phyloP scores from a whole-genome alignment of 2,113 vertebrate species.

The Gobio gobio region DNA sequence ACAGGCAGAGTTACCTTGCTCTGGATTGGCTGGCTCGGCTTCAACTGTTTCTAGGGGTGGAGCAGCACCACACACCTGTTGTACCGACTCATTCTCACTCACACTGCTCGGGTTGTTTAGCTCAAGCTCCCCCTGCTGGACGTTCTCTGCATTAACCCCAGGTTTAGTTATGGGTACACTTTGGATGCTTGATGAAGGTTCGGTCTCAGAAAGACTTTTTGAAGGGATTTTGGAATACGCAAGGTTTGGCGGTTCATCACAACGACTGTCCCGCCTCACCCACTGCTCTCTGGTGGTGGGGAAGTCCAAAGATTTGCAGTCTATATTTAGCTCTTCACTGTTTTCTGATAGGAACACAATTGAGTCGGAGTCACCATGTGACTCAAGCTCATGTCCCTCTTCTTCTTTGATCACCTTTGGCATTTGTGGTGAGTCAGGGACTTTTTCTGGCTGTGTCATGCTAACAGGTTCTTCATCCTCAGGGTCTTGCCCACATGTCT shows the following conservation, averaged over 20 bases:
- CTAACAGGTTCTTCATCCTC: not conserved
- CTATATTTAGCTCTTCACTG: slow-evolving; percentile 53
- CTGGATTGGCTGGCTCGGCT: slow-evolving; percentile 68
- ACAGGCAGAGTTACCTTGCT: slow-evolving; percentile 56
- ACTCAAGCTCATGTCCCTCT: slow-evolving; percentile 22
- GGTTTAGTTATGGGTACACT: not conserved
- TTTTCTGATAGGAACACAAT: slow-evolving; percentile 56
- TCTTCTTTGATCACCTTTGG: slow-evolving; percentile 9
- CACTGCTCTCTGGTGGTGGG: slow-evolving; percentile 45
- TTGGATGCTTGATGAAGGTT: not conserved
- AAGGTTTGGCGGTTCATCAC: slow-evolving; percentile 37
- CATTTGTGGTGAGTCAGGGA: not conserved
- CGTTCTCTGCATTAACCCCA: slow-evolving; percentile 28
- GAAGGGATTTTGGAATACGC: slow-evolving; percentile 24
- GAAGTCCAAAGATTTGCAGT: slow-evolving; percentile 40
- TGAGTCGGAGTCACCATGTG: slow-evolving; percentile 43
- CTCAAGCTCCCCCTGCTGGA: slow-evolving; percentile 68
- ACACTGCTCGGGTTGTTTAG: slow-evolving; percentile 37
- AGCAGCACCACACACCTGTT: slow-evolving; percentile 74
- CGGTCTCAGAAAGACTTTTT: slow-evolving; percentile 2
- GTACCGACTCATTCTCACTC: slow-evolving; percentile 70
- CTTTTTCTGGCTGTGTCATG: slow-evolving; percentile 1
- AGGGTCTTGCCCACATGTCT: not conserved
- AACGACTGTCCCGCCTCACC: slow-evolving; percentile 41
- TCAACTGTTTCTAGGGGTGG: slow-evolving; percentile 74